Percentiles rank a stretch among this genome's conserved stretches.
Conservation (phyloP, 2,888 invertebrate genomes). For the Stramonita haemastoma region DNA sequence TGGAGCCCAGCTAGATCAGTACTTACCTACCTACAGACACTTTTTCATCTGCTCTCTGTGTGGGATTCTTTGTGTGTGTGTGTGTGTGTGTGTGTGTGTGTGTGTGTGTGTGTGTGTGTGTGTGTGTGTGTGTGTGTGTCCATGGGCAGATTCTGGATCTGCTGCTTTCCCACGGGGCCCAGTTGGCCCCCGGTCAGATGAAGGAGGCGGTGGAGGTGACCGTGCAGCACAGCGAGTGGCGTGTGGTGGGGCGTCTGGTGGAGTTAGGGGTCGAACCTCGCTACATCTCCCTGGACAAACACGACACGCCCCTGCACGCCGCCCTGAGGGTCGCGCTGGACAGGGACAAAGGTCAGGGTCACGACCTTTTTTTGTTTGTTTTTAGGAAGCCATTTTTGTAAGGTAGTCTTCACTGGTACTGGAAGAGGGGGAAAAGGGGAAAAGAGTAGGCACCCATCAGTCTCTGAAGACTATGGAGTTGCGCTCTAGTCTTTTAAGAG, state of each 20-base stretch:
- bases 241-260: constrained; percentile 56
- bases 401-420: too few species aligned
- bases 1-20: constrained; percentile 45
- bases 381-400: too few species aligned
- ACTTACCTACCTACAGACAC: too few species aligned
- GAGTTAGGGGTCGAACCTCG: constrained; percentile 57
- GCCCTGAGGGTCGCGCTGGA: constrained; percentile 61
- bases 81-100: too few species aligned
- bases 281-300: constrained; percentile 52
- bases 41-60: too few species aligned
- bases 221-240: constrained; percentile 40
- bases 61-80: too few species aligned
- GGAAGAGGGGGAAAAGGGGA: too few species aligned
- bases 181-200: constrained; percentile 16
- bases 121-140: not conserved
- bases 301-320: constrained; percentile 69
- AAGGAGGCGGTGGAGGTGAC: constrained; percentile 39
- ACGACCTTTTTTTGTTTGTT: not conserved
- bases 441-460: too few species aligned
- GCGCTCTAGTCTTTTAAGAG: too few species aligned
- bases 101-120: not conserved
- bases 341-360: constrained; percentile 59
- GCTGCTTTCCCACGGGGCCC: constrained; percentile 43
- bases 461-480: too few species aligned
- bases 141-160: not conserved